Evolutionary conservation across 2,797 vertebrate genomes (phyloP).

Genomic region (Morus bassanus): DNA sequence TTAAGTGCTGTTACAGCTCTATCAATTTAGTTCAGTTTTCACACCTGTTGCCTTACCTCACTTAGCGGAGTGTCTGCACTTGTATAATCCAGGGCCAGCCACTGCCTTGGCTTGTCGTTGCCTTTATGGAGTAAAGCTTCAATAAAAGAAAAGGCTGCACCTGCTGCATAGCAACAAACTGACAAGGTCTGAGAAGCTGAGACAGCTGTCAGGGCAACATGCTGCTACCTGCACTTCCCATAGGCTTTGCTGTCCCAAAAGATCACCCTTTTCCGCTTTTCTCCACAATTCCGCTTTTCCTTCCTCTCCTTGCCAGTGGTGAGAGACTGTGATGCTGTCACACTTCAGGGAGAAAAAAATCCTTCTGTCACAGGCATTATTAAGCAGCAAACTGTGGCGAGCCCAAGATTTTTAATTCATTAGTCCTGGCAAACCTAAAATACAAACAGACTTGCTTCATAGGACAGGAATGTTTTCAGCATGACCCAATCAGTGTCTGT

Average conservation of each 20-base stretch:
- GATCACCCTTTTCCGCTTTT: constrained; percentile 71
- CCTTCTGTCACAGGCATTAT: constrained; percentile 77
- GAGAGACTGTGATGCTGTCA: constrained; percentile 71
- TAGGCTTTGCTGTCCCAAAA: constrained; percentile 65
- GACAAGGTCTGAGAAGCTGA: constrained; percentile 75
- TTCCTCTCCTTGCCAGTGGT: constrained; percentile 61
- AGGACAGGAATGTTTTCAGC: constrained; percentile 86
- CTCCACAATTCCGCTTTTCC: constrained; percentile 65
- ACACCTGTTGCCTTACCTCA: constrained; percentile 85
- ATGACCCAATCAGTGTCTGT: constrained; percentile 82
- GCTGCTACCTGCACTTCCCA: constrained; percentile 81
- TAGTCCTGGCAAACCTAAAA: constrained; percentile 82
- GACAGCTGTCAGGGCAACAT: constrained; percentile 78
- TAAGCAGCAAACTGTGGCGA: constrained; percentile 72
- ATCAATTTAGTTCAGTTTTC: constrained; percentile 59
- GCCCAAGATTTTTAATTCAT: constrained; percentile 81
- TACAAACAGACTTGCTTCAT: constrained; percentile 85
- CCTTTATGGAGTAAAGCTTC: constrained; percentile 75
- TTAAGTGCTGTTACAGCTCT: constrained; percentile 57
- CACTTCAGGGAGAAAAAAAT: constrained; percentile 72
- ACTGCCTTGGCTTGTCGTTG: constrained; percentile 78
- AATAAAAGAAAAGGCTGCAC: constrained; percentile 77
- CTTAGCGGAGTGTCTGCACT: constrained; percentile 77
- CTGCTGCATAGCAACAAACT: constrained; percentile 79
- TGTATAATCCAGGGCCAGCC: constrained; percentile 79